A percentile compares a stretch with the other conserved stretches of the same genome.
Evolutionary conservation across 2,113 vertebrate species (phyloP).

Genomic region (Plectropomus leopardus): DNA sequence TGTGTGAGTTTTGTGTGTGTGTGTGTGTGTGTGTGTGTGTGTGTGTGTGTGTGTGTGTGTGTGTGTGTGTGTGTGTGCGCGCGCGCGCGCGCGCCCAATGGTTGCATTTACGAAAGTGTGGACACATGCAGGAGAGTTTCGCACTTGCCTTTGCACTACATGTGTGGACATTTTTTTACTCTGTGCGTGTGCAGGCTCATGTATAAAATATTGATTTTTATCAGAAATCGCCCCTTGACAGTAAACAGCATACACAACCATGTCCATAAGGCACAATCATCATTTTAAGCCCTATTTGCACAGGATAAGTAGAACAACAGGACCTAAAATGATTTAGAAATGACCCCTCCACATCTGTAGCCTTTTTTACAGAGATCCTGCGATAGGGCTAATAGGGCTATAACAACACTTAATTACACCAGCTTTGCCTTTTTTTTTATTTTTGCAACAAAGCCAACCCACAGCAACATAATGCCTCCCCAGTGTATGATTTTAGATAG

Average conservation of each 20-base stretch:
- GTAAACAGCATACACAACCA: neutral
- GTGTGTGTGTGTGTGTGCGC: slow-evolving; percentile 4
- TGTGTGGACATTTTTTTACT: slow-evolving; percentile 3
- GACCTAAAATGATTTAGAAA: too few species aligned
- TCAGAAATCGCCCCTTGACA: neutral
- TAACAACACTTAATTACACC: too few species aligned
- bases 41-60: slow-evolving; percentile 12
- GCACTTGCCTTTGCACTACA: slow-evolving; percentile 1
- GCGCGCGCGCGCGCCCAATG: neutral
- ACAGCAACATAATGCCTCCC: too few species aligned
- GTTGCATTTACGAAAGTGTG: slow-evolving; percentile 21
- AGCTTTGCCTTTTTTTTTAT: too few species aligned
- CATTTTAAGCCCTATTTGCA: neutral
- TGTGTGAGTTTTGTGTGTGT: slow-evolving; percentile 27
- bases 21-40: slow-evolving; percentile 13
- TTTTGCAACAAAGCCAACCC: too few species aligned
- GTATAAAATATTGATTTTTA: neutral
- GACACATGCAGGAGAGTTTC: slow-evolving; percentile 32
- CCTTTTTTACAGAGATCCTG: too few species aligned
- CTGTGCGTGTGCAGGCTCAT: neutral
- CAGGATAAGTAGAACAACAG: too few species aligned
- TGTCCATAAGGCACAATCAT: neutral
- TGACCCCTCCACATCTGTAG: too few species aligned
- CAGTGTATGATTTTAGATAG: too few species aligned
- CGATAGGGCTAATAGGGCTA: too few species aligned